These are phyloP conservation scores for Brachypterus glaber DNA, from an alignment of 2,888 invertebrate genomes.

Conservation along the genomic window DNA sequence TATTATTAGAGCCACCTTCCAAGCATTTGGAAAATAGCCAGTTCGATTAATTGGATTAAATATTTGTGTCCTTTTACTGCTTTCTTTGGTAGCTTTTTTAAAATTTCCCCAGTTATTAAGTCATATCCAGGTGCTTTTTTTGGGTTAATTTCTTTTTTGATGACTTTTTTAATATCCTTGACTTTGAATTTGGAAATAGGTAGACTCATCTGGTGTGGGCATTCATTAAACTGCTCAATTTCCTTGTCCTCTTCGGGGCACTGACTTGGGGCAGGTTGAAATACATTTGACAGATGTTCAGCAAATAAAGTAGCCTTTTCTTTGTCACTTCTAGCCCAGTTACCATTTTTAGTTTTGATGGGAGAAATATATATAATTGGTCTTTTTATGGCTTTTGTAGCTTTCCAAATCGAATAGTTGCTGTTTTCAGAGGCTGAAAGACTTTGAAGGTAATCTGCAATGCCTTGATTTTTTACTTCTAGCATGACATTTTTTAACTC, in stretches of 20 bases:
- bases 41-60: conserved; percentile 23
- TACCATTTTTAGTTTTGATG: conserved; percentile 9
- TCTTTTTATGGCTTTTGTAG: conserved; percentile 10
- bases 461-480: neutral
- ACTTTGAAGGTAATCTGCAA: neutral
- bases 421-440: neutral
- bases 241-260: neutral
- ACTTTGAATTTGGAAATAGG: conserved; percentile 10
- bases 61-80: conserved; percentile 18
- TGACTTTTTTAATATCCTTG: conserved; percentile 9
- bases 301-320: conserved; percentile 9
- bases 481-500: neutral
- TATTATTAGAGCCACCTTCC: conserved; percentile 24
- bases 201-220: conserved; percentile 3
- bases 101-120: no score
- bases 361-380: conserved; percentile 3
- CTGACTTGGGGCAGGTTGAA: neutral
- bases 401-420: conserved; percentile 11
- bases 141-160: no score
- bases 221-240: conserved; percentile 1
- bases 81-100: no score
- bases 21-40: conserved; percentile 21
- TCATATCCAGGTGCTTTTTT: no score
- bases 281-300: conserved; percentile 8
- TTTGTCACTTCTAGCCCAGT: conserved; percentile 7